Base-by-base conservation (phyloP, 2,797 vertebrate genomes). In the Peromyscus nudipes region DNA sequence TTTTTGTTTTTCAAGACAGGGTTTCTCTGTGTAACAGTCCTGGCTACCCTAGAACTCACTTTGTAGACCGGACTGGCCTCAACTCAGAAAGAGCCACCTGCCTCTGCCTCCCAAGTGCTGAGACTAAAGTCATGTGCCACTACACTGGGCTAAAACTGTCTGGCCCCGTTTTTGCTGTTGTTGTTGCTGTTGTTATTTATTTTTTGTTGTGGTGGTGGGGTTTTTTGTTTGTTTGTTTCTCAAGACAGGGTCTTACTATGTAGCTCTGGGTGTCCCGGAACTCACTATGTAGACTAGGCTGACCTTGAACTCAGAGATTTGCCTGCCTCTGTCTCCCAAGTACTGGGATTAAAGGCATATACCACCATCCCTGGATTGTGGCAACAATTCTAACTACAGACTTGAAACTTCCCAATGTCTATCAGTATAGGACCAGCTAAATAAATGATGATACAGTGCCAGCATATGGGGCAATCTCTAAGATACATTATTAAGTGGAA, bases 401-500 rank as follows among this genome's bases (percentile, higher is more conserved):
- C 0, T 91, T 19, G 71, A 97, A 96, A 83, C 14, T 57, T 95
- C 25, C 89, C 43, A 89, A 84, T 69, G 27, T 46, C 71, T 23
- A 85, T 81, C 84, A 87, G 9, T 62, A 84, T 57, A 81, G 43
- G 16, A 84, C 69, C 83, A 55, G 37, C 57, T 84, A 95, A 89
- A 91, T 67, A 88, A 89, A 87, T 92, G 57, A 80, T 71, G 25
- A 60, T 83, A 82, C 12, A 86, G 12, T 34, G 46, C 91, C 49
- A 76, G 84, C n/a, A 76, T 25, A 5, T 79, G 31, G 12, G 88
- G n/a, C 81, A 34, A 55, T n/a, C 75, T 71, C 86, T 76, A 92
- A 93, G 25, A 90, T 21, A 91, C 12, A 85, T 14, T 84, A 67
- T 60, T 95, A 94, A 89, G n/a, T 77, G 46, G 84, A 95, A 92